Conservation (phyloP, 2,888 invertebrate genomes). For the Monopis laevigella region DNA sequence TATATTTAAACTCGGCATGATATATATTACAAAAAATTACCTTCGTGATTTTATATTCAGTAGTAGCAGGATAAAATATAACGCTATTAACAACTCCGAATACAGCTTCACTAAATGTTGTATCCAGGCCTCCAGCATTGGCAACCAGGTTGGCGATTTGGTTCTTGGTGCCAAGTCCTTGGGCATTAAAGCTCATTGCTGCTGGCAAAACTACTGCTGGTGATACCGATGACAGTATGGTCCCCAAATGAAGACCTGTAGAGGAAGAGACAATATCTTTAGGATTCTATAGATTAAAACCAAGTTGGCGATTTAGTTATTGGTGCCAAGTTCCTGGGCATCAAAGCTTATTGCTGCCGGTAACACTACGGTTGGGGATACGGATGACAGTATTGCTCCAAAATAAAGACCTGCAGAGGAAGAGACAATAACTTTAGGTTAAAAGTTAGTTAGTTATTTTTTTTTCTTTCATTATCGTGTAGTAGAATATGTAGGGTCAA, state of each 20-base stretch:
- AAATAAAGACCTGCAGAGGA: conserved; percentile 81
- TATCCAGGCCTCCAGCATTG: conserved; percentile 94
- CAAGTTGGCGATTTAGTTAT: conserved; percentile 91
- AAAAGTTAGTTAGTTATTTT: too few species aligned
- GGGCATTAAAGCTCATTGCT: conserved; percentile 77
- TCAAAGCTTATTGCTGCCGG: conserved; percentile 85
- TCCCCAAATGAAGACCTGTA: conserved; percentile 82
- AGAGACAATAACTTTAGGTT: too few species aligned
- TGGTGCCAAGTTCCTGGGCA: conserved; percentile 84
- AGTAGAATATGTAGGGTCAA: too few species aligned
- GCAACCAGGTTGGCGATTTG: conserved; percentile 93
- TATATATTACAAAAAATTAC: conserved; percentile 25
- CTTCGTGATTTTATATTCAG: conserved; percentile 62
- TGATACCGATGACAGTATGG: conserved; percentile 90
- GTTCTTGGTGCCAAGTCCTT: conserved; percentile 88
- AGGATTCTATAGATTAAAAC: too few species aligned
- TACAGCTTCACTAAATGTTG: conserved; percentile 92
- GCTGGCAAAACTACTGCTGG: conserved; percentile 96
- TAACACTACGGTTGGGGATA: conserved; percentile 95
- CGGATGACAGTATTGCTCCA: conserved; percentile 88
- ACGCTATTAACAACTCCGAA: conserved; percentile 91
- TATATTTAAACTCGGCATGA: background rate
- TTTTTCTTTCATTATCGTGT: too few species aligned
- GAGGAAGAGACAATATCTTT: too few species aligned
- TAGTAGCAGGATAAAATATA: conserved; percentile 79